Base-by-base conservation (phyloP, 2,113 vertebrate species). In the Mohoua ochrocephala region DNA sequence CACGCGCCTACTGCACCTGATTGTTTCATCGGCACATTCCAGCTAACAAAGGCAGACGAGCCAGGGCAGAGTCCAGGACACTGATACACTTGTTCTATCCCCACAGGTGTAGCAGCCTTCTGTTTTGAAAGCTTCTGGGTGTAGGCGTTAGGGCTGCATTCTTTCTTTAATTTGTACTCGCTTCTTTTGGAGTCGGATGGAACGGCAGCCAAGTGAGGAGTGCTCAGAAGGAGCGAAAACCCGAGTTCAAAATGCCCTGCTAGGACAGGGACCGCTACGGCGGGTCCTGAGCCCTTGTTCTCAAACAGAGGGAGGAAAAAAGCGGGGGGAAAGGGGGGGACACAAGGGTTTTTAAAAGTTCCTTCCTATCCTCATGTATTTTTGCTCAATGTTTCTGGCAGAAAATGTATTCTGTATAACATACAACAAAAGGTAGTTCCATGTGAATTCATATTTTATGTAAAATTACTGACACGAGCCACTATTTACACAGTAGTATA, bases 1-100 rank as follows among this genome's bases (percentile, higher is more conserved):
- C 99, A 99, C 99, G 99, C 98, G 99, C 98, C 99, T 98, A 92
- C 96, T 99, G 98, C 99, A 99, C 99, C 99, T 99, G 99, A 99
- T 99, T 98, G 98, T 99, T 99, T 99, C 98, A 98, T 98, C 98
- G 95, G 98, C 98, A 97, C 99, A 99, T 99, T 99, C 99, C 99
- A 98, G 97, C 97, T 97, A 97, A 97, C 98, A 98, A 98, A 98
- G 97, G 96, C 90, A 20, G 93, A 98, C 98, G 98, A 98, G 99
- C 98, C 85, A 11, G 96, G 98, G 98, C 99, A 99, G 82, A 98
- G 97, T 97, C 97, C 87, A 69, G 98, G 98, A 99, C 99, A 98
- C 98, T 98, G 98, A 98, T 99, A 99, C 99, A 99, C 99, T 99
- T 99, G 99, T 99, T 99, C 99, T 97, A 98, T 98, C 98, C 98